Base-by-base conservation (phyloP, 2,113 vertebrate species). In the Coptodon bakossiorum region DNA sequence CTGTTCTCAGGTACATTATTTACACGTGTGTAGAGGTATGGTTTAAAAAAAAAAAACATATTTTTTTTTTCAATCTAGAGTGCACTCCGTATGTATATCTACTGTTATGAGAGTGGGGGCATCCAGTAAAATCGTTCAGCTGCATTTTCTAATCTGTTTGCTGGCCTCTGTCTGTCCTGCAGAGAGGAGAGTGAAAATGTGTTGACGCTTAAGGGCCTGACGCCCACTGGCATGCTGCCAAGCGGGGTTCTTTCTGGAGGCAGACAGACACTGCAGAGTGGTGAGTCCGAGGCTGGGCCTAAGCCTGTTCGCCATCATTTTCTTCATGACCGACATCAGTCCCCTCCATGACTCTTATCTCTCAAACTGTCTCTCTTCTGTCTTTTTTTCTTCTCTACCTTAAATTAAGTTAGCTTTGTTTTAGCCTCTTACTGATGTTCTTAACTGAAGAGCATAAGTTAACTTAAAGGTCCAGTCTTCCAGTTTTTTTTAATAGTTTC, bases 101-200 rank as follows among this genome's bases (percentile, higher is more conserved):
- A 52, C 73, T 80, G 43, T 38, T 81, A 78, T 48, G 17, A 73
- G 19, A 76, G 86, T 66, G 5, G 12, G 17, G 45, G 12, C 36
- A 40, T 38, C 61, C 34, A 68, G 61, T 38, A 5, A 52, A 81
- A 40, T 88, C 59, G 40, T 89, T 89, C 59, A 68, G 24, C 38
- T 57, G 29, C 34, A 82, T 83, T 88, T 82, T 89, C 66, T 88
- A 84, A 87, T 86, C 91, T 53, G 83, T 90, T 31, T 89, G 76
- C 17, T 22, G 86, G 81, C 76, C 59, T 87, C 31, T 89, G 89
- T 85, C 57, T 88, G 86, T 89, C 84, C 85, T 93, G 86, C 96
- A 97, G 97, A 95, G 97, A 97, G 95, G 97, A 97, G 93, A 97
- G 97, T 90, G 97, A 97, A 94, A 97, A 97, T 87, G 97, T 97